Evolutionary conservation across 2,888 invertebrate species (phyloP), one percentile per base, ranked within the genome.

Genomic region (Eupithecia vulgata): DNA sequence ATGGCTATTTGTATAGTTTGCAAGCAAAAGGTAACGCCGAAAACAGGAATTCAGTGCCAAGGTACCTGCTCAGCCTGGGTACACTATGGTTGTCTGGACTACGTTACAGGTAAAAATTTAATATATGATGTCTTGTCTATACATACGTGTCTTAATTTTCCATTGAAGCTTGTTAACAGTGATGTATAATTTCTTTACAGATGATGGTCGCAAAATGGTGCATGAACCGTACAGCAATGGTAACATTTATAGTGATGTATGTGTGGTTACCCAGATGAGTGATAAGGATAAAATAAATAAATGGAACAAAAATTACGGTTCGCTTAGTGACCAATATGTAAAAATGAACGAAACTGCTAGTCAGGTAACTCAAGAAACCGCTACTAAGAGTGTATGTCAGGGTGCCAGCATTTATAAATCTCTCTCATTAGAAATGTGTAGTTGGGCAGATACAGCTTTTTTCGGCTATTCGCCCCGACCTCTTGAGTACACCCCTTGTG

Each of bases 1-100:
- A 57, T 61, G 34, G 15, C 30, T 34, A 30, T 61, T 30, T 61
- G 61, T 61, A 61, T 34, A 17, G 34, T 61, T 61, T 34, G 61
- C 34, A 34, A 61, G 15, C 10, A 34, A 17, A 61, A 7, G 7
- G 8, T 61, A 8, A 34, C 61, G 2, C 30, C 15, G 34, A 61
- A 30, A 61, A 61, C 15, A 15, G 61, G 61, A 1, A 8, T 61
- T 61, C 61, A 61, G 34, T 61, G 61, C 34, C 61, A 34, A 61
- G 34, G 34, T 34, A 3, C 30, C 34, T 61, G 61, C 30, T 30
- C 30, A 15, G 61, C 12, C 34, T 61, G 61, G 30, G 30, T 61
- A 30, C 61, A 61, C 61, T 30, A 34, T 34, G 17, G 34, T 13
- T 61, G 61, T 61, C 30, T 61, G 61, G 15, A 61, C 13, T 61